phyloP scores from a whole-genome alignment of 2,113 vertebrate genomes.

The Heliornis fulica region DNA sequence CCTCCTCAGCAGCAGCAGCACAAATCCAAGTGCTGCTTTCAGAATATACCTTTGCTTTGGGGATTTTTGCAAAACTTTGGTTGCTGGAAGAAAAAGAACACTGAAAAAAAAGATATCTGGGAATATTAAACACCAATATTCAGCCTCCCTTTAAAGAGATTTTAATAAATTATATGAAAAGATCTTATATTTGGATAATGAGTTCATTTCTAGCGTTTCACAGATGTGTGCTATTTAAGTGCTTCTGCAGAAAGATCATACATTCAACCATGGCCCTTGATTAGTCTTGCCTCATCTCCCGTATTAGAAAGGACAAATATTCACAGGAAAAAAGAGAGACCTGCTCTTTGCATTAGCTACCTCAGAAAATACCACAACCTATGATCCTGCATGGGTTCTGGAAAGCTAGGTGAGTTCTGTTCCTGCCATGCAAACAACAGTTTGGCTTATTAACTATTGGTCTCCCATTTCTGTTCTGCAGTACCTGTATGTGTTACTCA shows the following conservation, averaged over 20 bases:
- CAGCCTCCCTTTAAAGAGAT: conserved; percentile 5
- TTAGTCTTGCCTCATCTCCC: conserved; percentile 49
- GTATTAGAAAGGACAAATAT: conserved; percentile 44
- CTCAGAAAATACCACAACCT: neutral
- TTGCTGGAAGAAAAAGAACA: neutral
- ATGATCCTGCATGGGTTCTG: neutral
- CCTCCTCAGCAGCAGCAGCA: neutral
- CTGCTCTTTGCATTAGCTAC: neutral
- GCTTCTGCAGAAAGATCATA: conserved; percentile 46
- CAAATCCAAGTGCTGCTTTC: neutral
- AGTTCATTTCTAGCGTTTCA: conserved; percentile 50
- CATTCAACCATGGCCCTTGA: neutral
- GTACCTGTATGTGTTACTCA: neutral
- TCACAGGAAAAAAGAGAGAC: neutral
- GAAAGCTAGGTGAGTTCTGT: neutral
- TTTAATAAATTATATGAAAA: conserved; percentile 62
- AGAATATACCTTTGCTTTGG: neutral
- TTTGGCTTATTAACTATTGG: neutral
- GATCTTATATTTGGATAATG: conserved; percentile 57
- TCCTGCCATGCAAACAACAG: neutral
- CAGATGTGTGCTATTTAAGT: conserved; percentile 63
- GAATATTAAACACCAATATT: conserved; percentile 3
- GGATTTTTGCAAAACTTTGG: neutral
- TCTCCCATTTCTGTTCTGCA: neutral
- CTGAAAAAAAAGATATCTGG: neutral